Evolutionary conservation across 2,888 invertebrate species (phyloP).

Genomic region (Himalopsyche tibetana): DNA sequence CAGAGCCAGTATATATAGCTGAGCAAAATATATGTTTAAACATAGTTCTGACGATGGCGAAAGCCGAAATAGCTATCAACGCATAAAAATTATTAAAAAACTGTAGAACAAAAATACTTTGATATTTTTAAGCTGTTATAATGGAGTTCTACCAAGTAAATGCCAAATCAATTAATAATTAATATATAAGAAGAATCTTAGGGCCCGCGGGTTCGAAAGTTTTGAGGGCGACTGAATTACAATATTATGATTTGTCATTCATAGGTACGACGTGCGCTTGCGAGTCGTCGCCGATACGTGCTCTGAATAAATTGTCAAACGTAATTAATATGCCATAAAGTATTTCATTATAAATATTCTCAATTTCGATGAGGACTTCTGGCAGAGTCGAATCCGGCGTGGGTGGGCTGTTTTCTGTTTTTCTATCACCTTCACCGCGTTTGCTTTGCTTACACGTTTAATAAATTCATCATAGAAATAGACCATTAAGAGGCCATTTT

Average conservation of each 20-base stretch:
- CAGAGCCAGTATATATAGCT: no score
- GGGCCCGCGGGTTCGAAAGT: no score
- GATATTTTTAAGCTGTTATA: no score
- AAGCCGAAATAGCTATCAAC: no score
- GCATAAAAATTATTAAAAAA: no score
- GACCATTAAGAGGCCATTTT: conserved; percentile 60
- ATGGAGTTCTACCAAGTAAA: no score
- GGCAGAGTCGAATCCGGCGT: conserved; percentile 23
- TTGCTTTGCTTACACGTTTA: conserved; percentile 56
- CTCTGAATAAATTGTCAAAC: conserved; percentile 22
- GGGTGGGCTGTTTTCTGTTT: conserved; percentile 54
- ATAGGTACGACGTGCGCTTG: neutral
- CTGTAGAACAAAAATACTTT: no score
- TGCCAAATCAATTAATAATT: no score
- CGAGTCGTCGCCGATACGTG: neutral
- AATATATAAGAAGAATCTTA: no score
- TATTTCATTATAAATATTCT: conserved; percentile 1
- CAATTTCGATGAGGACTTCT: conserved; percentile 9
- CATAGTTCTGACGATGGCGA: no score
- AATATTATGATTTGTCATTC: conserved; percentile 1
- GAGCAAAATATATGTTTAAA: no score
- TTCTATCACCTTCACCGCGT: conserved; percentile 56
- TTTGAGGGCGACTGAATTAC: neutral
- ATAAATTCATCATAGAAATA: conserved; percentile 60
- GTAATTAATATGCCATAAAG: conserved; percentile 26